phyloP scores from a whole-genome alignment of 2,113 vertebrate species.

The Cathartes aura region DNA sequence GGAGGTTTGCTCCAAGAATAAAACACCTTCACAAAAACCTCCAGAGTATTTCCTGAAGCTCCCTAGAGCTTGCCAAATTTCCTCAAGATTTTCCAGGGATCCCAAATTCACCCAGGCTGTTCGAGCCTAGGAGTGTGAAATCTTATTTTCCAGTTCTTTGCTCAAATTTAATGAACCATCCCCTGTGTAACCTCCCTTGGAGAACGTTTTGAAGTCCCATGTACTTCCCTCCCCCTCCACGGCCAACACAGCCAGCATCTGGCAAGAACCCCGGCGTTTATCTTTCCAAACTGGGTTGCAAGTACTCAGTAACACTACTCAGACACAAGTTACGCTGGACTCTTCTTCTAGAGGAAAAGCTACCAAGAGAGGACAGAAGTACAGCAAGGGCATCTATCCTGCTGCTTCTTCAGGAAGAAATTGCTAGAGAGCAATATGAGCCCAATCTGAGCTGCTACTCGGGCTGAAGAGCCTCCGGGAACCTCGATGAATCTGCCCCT shows the following conservation, averaged over 20 bases:
- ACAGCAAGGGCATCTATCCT: background rate
- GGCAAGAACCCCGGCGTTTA: conserved; percentile 13
- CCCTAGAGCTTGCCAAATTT: background rate
- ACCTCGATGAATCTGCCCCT: background rate
- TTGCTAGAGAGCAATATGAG: background rate
- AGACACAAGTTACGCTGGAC: background rate
- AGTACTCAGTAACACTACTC: background rate
- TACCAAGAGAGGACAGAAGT: background rate
- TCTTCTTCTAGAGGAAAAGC: background rate
- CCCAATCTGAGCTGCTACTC: background rate
- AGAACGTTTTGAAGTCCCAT: conserved; percentile 71
- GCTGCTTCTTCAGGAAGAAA: background rate
- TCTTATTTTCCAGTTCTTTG: conserved; percentile 82
- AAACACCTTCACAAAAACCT: background rate
- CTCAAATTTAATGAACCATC: conserved; percentile 80
- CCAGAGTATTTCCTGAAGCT: background rate
- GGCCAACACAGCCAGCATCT: conserved; percentile 40
- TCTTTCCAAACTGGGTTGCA: background rate
- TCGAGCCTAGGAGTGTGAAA: conserved; percentile 76
- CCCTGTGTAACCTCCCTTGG: conserved; percentile 73
- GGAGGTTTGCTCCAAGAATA: background rate
- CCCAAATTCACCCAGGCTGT: conserved; percentile 61
- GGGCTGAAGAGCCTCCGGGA: background rate
- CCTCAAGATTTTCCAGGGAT: conserved; percentile 26
- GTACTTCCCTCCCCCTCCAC: conserved; percentile 13